Percentiles rank a stretch among this genome's conserved stretches.
phyloP scores from a whole-genome alignment of 2,113 vertebrate genomes.

The Lophius piscatorius region DNA sequence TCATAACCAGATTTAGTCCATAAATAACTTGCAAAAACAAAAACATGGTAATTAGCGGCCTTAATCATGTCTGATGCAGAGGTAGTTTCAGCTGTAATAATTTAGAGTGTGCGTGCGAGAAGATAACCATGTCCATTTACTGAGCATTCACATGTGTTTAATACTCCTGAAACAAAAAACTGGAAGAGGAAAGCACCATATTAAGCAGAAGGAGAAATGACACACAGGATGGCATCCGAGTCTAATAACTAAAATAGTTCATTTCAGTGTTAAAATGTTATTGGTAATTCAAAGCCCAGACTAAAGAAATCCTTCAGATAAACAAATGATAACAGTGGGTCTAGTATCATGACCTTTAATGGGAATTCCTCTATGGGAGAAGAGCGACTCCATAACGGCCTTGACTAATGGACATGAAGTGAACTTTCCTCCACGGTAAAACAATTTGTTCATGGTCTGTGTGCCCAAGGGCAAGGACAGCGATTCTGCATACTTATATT shows the following conservation, averaged over 20 bases:
- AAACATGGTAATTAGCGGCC: constrained; percentile 28
- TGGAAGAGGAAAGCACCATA: no score
- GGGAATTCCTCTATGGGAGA: constrained; percentile 51
- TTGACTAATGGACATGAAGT: constrained; percentile 55
- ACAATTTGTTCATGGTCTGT: constrained; percentile 53
- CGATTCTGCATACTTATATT: constrained; percentile 71
- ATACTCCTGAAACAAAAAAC: no score
- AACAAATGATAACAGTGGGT: constrained; percentile 48
- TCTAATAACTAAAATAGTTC: no score
- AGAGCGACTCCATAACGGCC: constrained; percentile 58
- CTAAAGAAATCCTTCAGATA: constrained; percentile 32
- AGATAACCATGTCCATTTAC: no score
- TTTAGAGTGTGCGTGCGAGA: no score
- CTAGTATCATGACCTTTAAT: constrained; percentile 53
- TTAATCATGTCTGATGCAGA: not conserved
- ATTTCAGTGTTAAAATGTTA: no score
- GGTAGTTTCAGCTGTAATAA: constrained; percentile 14
- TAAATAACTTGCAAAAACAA: constrained; percentile 25
- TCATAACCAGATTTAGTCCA: constrained; percentile 22
- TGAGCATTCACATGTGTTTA: no score
- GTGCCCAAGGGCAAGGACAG: constrained; percentile 49
- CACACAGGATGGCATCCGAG: no score
- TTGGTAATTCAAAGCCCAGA: no score
- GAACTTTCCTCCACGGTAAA: constrained; percentile 56
- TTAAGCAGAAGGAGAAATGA: no score